phyloP scores from a whole-genome alignment of 2,113 vertebrate species.

The Anseranas semipalmata region DNA sequence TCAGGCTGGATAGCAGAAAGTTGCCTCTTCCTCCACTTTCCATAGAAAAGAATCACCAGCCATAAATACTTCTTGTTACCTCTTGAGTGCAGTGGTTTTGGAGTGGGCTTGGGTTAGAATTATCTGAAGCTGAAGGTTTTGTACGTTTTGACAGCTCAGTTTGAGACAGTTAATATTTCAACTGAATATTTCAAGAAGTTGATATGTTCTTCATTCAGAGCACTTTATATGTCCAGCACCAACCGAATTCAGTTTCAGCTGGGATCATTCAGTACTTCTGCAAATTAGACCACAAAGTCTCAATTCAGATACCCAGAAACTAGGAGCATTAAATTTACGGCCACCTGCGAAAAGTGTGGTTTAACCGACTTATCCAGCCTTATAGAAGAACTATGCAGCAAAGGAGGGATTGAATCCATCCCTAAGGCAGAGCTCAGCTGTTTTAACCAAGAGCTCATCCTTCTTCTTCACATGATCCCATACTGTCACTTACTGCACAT shows the following conservation, averaged over 20 bases:
- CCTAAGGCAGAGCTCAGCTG: background rate
- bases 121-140: background rate
- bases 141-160: background rate
- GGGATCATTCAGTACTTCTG: constrained; percentile 33
- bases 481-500: background rate
- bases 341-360: constrained; percentile 40
- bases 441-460: background rate
- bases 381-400: background rate
- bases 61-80: background rate
- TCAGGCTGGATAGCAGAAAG: background rate
- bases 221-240: background rate
- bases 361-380: constrained; percentile 11
- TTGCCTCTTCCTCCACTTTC: background rate
- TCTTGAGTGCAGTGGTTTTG: background rate
- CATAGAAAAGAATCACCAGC: background rate
- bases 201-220: background rate
- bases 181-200: background rate
- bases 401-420: background rate
- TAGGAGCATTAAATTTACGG: background rate
- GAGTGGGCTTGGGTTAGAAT: background rate
- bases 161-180: background rate
- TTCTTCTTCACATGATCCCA: background rate
- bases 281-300: constrained; percentile 37
- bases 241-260: background rate
- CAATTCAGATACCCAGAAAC: background rate